Evolutionary conservation across 2,888 invertebrate genomes (phyloP).

Genomic region (Chrysopilus asiliformis): DNA sequence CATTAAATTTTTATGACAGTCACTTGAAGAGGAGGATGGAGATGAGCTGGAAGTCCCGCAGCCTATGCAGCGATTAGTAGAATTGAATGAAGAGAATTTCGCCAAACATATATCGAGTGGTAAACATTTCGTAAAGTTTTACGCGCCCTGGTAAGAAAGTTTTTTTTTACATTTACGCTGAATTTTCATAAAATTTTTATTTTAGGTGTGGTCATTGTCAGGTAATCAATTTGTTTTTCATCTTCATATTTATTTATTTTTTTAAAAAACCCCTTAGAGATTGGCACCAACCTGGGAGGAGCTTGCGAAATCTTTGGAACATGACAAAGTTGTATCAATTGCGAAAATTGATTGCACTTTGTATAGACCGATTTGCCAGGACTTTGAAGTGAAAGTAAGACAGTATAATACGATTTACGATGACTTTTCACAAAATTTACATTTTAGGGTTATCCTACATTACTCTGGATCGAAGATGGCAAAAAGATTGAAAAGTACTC

Average conservation of each 20-base stretch:
- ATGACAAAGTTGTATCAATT: slow-evolving; percentile 54
- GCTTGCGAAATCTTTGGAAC: slow-evolving; percentile 54
- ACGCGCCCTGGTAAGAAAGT: slow-evolving; percentile 89
- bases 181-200: too few relatives aligned
- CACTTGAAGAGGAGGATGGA: slow-evolving; percentile 14
- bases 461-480: slow-evolving; percentile 80
- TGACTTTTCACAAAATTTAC: background rate
- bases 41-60: slow-evolving; percentile 9
- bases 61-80: slow-evolving; percentile 37
- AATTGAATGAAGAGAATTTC: slow-evolving; percentile 64
- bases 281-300: slow-evolving; percentile 77
- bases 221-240: slow-evolving; percentile 34
- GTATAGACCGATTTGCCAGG: slow-evolving; percentile 57
- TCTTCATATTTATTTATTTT: slow-evolving; percentile 16
- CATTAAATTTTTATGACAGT: too few relatives aligned
- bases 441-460: slow-evolving; percentile 60
- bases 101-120: slow-evolving; percentile 57
- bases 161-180: too few relatives aligned
- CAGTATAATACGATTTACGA: background rate
- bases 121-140: slow-evolving; percentile 81
- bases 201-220: slow-evolving; percentile 80
- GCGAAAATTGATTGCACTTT: slow-evolving; percentile 78
- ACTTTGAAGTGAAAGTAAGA: slow-evolving; percentile 54
- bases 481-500: slow-evolving; percentile 70
- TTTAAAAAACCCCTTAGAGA: too few relatives aligned